Evolutionary conservation across 2,888 invertebrate genomes (phyloP).

Genomic region (Drosophila buzzatii): DNA sequence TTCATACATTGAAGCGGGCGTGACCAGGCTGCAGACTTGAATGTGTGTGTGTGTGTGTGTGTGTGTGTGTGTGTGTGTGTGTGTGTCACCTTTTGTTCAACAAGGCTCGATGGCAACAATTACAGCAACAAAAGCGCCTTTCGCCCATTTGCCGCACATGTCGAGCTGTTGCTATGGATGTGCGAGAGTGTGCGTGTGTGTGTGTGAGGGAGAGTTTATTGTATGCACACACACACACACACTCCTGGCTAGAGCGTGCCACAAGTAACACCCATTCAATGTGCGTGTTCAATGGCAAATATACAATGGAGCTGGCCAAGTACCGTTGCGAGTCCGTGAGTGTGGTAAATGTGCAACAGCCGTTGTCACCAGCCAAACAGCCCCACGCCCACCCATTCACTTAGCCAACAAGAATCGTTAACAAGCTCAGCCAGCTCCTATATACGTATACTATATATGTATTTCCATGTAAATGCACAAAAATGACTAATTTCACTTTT

Average conservation of each 20-base stretch:
- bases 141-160: conserved; percentile 58
- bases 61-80: conserved; percentile 12
- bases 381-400: background rate
- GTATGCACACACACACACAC: conserved; percentile 16
- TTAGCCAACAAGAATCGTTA: background rate
- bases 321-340: conserved; percentile 38
- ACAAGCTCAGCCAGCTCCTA: background rate
- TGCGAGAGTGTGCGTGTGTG: conserved; percentile 4
- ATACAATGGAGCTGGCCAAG: conserved; percentile 53
- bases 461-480: background rate
- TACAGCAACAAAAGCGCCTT: conserved; percentile 65
- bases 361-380: conserved; percentile 28
- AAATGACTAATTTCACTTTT: conserved; percentile 15
- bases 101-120: conserved; percentile 71
- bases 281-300: conserved; percentile 74
- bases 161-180: conserved; percentile 35
- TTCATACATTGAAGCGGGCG: conserved; percentile 30
- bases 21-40: background rate
- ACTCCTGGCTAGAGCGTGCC: conserved; percentile 9
- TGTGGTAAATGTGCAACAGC: conserved; percentile 73
- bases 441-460: background rate
- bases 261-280: conserved; percentile 52
- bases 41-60: background rate
- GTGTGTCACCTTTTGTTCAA: conserved; percentile 48
- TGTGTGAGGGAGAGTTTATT: conserved; percentile 7